These are phyloP conservation scores for Microchrysa polita DNA, from an alignment of 2,888 invertebrate genomes.

Conservation along the genomic window DNA sequence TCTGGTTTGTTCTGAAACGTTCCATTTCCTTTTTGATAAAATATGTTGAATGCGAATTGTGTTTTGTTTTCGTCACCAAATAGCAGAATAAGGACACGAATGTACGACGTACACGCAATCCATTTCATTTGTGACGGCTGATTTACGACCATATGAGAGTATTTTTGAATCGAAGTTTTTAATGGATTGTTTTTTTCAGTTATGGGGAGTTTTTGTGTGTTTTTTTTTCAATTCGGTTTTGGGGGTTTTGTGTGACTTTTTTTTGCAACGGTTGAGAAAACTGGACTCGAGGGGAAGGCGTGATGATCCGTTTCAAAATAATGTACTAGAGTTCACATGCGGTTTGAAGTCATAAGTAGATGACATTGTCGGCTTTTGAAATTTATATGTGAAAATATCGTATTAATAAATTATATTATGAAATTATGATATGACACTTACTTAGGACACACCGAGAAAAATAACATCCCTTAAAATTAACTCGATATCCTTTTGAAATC, in stretches of 20 bases:
- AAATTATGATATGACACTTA: too few relatives aligned
- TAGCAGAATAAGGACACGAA: background rate
- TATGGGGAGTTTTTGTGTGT: background rate
- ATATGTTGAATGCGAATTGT: background rate
- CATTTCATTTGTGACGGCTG: conserved; percentile 47
- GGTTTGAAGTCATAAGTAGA: background rate
- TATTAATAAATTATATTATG: too few relatives aligned
- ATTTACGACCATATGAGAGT: conserved; percentile 47
- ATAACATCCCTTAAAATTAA: too few relatives aligned
- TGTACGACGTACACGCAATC: too few relatives aligned
- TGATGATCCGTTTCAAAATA: background rate
- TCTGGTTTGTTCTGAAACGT: too few relatives aligned
- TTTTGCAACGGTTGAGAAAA: background rate
- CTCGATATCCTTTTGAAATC: too few relatives aligned
- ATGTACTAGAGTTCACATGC: background rate
- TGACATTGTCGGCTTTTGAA: too few relatives aligned
- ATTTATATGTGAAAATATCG: too few relatives aligned
- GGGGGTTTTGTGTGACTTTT: background rate
- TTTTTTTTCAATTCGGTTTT: background rate
- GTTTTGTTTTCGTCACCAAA: background rate
- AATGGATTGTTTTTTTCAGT: conserved; percentile 46
- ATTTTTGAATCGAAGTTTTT: conserved; percentile 24
- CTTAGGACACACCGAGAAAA: too few relatives aligned
- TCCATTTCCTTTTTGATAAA: background rate
- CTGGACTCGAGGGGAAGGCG: background rate